Evolutionary conservation across 2,113 vertebrate genomes (phyloP), one percentile per base, ranked within the genome.

Genomic region (Oryzias curvinotus): DNA sequence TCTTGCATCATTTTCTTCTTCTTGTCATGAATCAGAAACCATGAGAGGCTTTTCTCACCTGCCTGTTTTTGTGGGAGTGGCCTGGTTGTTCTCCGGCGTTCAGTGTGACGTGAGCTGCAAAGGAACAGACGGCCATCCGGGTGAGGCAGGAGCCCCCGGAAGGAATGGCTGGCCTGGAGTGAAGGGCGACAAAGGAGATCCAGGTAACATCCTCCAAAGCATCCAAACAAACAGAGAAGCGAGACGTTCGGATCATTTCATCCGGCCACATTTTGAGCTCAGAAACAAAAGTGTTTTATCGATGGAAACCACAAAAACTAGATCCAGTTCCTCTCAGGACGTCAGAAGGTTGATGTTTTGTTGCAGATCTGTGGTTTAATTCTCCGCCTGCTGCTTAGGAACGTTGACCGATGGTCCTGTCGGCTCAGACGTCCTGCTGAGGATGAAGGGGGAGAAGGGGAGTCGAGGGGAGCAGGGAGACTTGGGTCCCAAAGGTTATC

Each of bases 141-240:
- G 91, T 36, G 7, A 42, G 17, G 0, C 1, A 0, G 91, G 91
- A 36, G 0, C 13, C 0, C 1, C 65, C 1, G 96, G 96, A 4
- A 81, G 92, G 49, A 82, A 90, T 0, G 96, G 96, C 2, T 84
- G 82, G 68, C 90, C 88, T 3, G 95, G 91, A 52, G 6, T 16
- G 26, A 92, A 89, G 52, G 91, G 96, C 25, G 90, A 95, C 1
- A 10, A 16, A 41, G 95, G 96, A 71, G 89, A 94, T 1, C 82
- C 94, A 72, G 96, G 96, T 97, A 87, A 52, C 36, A 28, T 26
- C 19, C 8, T 26, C 19, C 50, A 45, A 18, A 28, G 21, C 15
- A 18, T 36, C 8, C 8, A 8, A 8, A 53, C n/a, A 30, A 30
- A 15, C 42, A 30, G 5, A 12, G 26, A 12, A 12, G 36, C 45